Conservation (phyloP, 2,888 invertebrate species). For the Lagria hirta region DNA sequence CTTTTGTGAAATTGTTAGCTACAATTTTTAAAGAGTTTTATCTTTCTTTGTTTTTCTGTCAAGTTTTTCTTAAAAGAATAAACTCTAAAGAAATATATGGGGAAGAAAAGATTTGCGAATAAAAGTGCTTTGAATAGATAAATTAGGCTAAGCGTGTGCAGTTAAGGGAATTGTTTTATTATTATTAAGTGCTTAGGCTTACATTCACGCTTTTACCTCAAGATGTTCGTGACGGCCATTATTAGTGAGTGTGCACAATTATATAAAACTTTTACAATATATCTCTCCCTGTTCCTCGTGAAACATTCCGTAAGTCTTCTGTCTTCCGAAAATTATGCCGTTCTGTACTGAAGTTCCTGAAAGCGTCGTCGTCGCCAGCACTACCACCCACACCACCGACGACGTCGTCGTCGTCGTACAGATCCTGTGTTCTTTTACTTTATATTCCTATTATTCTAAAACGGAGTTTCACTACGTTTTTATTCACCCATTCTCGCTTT, state of each 20-base stretch:
- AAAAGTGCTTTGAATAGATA: too few species aligned
- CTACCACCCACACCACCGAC: slow-evolving; percentile 2
- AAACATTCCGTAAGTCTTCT: not conserved
- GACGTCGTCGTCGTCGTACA: not conserved
- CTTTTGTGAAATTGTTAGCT: too few species aligned
- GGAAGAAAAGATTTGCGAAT: too few species aligned
- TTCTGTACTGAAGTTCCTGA: not conserved
- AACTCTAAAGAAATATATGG: too few species aligned
- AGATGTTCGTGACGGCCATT: slow-evolving; percentile 8
- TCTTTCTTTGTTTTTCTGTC: too few species aligned
- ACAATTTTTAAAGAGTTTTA: too few species aligned
- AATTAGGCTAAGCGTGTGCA: too few species aligned
- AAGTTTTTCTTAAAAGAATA: too few species aligned
- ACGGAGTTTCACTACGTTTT: slow-evolving; percentile 10
- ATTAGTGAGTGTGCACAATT: slow-evolving; percentile 8
- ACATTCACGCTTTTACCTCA: too few species aligned
- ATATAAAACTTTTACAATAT: slow-evolving; percentile 13
- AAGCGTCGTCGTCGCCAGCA: too few species aligned
- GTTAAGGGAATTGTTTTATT: too few species aligned
- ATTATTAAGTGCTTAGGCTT: too few species aligned
- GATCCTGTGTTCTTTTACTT: slow-evolving; percentile 11
- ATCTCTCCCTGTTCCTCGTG: slow-evolving; percentile 4
- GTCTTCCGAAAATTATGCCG: not conserved
- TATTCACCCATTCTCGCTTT: slow-evolving; percentile 9
- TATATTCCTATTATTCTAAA: slow-evolving; percentile 16